Evolutionary conservation across 2,888 invertebrate genomes (phyloP).

Genomic region (Sminthurinus aureus): DNA sequence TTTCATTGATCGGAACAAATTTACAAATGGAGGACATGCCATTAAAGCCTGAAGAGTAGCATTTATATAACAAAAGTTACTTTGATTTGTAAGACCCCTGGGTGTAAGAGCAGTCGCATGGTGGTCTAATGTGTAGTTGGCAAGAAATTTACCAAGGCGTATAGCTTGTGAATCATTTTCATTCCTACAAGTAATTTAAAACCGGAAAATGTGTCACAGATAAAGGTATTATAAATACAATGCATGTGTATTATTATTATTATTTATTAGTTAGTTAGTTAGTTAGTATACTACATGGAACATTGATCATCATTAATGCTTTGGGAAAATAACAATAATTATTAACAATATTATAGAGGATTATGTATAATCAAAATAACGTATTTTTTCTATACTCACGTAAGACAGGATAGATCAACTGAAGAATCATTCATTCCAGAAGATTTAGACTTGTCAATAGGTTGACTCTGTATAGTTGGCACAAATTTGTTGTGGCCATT

Average conservation of each 20-base stretch:
- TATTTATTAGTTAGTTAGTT: too few relatives aligned
- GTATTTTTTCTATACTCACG: too few relatives aligned
- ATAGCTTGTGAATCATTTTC: slow-evolving; percentile 57
- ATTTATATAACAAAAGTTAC: slow-evolving; percentile 97
- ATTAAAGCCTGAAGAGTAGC: slow-evolving; percentile 85
- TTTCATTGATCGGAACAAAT: slow-evolving; percentile 79
- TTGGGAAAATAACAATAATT: too few relatives aligned
- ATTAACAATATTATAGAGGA: too few relatives aligned
- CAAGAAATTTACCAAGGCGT: slow-evolving; percentile 74
- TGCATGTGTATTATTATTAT: too few relatives aligned
- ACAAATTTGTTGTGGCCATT: slow-evolving; percentile 30
- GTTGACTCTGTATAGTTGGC: slow-evolving; percentile 26
- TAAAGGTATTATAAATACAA: too few relatives aligned
- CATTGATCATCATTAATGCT: too few relatives aligned
- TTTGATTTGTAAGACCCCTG: slow-evolving; percentile 89
- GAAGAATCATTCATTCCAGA: slow-evolving; percentile 6
- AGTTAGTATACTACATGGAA: too few relatives aligned
- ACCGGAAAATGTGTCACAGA: too few relatives aligned
- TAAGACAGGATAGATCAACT: slow-evolving; percentile 15
- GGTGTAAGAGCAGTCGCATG: slow-evolving; percentile 82
- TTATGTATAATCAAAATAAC: too few relatives aligned
- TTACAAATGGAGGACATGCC: slow-evolving; percentile 95
- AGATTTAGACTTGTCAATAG: slow-evolving; percentile 21
- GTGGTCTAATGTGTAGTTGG: slow-evolving; percentile 79
- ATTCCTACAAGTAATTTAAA: too few relatives aligned